phyloP scores from a whole-genome alignment of 2,113 vertebrate species.

The Sylvia atricapilla region DNA sequence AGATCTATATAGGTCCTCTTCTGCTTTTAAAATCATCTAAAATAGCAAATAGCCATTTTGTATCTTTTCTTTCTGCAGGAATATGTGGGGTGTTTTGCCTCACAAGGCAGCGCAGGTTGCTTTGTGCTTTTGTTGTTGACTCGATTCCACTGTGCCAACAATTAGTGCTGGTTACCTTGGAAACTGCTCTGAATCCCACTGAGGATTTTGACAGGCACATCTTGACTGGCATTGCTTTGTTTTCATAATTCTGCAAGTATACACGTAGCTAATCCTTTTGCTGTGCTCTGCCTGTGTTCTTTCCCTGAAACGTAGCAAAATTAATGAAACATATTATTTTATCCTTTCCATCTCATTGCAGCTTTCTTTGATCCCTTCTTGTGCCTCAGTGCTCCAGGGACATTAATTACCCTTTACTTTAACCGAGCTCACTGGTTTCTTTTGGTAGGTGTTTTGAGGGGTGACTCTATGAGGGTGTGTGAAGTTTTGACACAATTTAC shows the following conservation, averaged over 20 bases:
- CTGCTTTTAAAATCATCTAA: constrained; percentile 6
- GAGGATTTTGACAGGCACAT: constrained; percentile 71
- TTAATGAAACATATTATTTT: constrained; percentile 30
- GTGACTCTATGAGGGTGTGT: not conserved
- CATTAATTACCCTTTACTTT: constrained; percentile 4
- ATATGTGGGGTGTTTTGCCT: constrained; percentile 44
- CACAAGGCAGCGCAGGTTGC: not conserved
- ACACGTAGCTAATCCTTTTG: constrained; percentile 48
- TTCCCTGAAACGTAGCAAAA: constrained; percentile 44
- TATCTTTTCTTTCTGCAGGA: not conserved
- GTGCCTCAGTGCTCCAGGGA: constrained; percentile 16
- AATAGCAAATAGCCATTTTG: not conserved
- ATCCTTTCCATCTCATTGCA: constrained; percentile 31
- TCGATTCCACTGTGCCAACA: constrained; percentile 56
- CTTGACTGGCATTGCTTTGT: constrained; percentile 72
- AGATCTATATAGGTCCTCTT: not conserved
- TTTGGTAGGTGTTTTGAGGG: not conserved
- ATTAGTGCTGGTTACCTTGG: constrained; percentile 73
- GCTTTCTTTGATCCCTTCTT: constrained; percentile 24
- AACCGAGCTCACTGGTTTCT: not conserved
- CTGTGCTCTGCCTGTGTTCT: not conserved
- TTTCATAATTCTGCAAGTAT: constrained; percentile 59
- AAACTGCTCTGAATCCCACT: constrained; percentile 70
- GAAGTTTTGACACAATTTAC: not conserved
- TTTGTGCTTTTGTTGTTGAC: constrained; percentile 66